Evolutionary conservation across 2,888 invertebrate species (phyloP).

Genomic region (Pseudococcus jackbeardsleyi): DNA sequence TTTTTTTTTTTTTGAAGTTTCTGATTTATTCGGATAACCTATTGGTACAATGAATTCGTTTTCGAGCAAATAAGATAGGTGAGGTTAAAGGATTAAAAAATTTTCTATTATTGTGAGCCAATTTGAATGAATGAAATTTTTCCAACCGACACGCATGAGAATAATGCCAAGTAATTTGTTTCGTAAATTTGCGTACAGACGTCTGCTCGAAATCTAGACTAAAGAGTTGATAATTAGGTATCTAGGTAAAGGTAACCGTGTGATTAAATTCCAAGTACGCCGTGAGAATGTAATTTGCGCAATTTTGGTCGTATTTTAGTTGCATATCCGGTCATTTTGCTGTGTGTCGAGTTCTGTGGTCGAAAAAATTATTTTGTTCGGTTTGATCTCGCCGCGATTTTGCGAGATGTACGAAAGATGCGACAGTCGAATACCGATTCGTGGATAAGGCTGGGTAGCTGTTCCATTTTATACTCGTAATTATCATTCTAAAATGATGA

Average conservation of each 20-base stretch:
- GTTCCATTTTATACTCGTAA: too few relatives aligned
- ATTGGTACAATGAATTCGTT: neutral
- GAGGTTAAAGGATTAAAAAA: neutral
- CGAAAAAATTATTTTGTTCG: too few relatives aligned
- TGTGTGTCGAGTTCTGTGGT: neutral
- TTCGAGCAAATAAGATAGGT: neutral
- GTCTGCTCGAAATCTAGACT: neutral
- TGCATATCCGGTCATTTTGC: neutral
- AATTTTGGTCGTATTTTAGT: neutral
- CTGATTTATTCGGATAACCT: neutral
- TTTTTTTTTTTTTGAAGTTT: neutral
- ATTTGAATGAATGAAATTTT: slow-evolving; percentile 12
- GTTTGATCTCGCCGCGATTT: too few relatives aligned
- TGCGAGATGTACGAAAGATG: too few relatives aligned
- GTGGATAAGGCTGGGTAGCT: too few relatives aligned
- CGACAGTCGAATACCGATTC: too few relatives aligned
- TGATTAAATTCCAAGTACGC: neutral
- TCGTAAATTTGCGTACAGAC: neutral
- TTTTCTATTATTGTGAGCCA: neutral
- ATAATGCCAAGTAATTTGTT: slow-evolving; percentile 5
- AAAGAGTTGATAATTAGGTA: slow-evolving; percentile 12
- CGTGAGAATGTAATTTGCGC: slow-evolving; percentile 5
- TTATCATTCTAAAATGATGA: too few relatives aligned
- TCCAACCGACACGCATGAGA: neutral
- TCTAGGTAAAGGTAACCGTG: neutral